Evolutionary conservation across 2,113 vertebrate species (phyloP).

Genomic region (Halcyon senegalensis): DNA sequence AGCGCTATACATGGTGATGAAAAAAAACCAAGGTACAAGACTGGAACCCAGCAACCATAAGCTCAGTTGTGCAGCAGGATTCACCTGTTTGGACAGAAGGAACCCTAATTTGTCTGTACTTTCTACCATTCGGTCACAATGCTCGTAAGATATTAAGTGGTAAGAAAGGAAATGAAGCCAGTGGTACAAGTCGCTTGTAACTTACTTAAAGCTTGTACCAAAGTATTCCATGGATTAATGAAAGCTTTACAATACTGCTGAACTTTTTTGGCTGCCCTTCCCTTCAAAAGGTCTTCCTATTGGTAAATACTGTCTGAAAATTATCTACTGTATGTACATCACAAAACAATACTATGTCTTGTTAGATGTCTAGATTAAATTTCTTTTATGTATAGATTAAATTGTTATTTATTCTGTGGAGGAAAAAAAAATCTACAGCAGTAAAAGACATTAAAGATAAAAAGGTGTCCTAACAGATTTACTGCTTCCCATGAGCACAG

Average conservation of each 20-base stretch:
- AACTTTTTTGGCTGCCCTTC: background rate
- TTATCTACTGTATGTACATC: background rate
- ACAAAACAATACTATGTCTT: background rate
- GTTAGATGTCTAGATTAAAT: background rate
- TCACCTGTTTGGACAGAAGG: background rate
- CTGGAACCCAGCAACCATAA: background rate
- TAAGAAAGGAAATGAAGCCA: background rate
- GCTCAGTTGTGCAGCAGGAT: background rate
- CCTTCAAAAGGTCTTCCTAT: background rate
- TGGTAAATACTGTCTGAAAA: background rate
- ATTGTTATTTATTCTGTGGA: background rate
- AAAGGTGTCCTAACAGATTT: background rate
- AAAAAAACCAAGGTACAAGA: background rate
- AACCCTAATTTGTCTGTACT: background rate
- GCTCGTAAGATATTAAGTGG: rapidly evolving
- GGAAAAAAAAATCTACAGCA: background rate
- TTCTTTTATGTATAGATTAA: background rate
- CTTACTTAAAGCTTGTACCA: background rate
- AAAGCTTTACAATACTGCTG: background rate
- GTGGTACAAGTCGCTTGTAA: background rate
- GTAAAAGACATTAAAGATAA: background rate
- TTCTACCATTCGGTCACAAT: background rate
- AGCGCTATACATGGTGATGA: background rate
- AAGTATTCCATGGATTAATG: background rate
- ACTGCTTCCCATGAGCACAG: background rate